phyloP scores from a whole-genome alignment of 1,140 invertebrate genomes.

The Ceratosolen fusciceps region DNA sequence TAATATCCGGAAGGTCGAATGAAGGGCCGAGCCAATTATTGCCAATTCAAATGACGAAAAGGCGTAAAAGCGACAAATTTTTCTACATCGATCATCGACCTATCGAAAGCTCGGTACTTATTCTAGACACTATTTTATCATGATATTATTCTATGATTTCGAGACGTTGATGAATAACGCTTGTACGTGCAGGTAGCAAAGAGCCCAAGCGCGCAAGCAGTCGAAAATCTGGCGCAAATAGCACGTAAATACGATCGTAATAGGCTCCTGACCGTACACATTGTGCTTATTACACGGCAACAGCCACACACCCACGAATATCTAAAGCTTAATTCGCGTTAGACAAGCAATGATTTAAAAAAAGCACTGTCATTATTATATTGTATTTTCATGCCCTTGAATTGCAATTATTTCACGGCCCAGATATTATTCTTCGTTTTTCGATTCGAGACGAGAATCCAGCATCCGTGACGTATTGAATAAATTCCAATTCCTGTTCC shows the following conservation, averaged over 20 bases:
- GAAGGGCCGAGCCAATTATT: too few relatives aligned
- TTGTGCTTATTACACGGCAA: constrained; percentile 18
- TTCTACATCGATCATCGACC: background rate
- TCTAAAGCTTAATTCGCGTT: constrained; percentile 30
- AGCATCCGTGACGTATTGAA: too few relatives aligned
- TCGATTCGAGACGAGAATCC: too few relatives aligned
- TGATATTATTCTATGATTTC: constrained; percentile 13
- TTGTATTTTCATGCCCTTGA: background rate
- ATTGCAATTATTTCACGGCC: background rate
- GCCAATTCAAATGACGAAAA: background rate
- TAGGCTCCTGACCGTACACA: constrained; percentile 16
- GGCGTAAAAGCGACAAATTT: background rate
- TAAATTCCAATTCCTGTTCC: too few relatives aligned
- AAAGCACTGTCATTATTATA: background rate
- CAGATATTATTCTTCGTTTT: too few relatives aligned
- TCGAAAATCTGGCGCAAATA: constrained; percentile 14
- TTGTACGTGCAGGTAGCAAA: constrained; percentile 21
- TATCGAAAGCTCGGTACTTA: constrained; percentile 24
- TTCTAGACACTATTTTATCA: constrained; percentile 25
- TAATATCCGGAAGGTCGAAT: background rate
- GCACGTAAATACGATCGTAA: constrained; percentile 8
- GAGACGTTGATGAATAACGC: constrained; percentile 16
- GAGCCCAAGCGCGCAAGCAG: constrained; percentile 4
- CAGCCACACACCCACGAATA: too few relatives aligned
- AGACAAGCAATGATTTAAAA: constrained; percentile 14